Evolutionary conservation across 1,140 invertebrate species (phyloP).

Genomic region (Drosophila novamexicana): DNA sequence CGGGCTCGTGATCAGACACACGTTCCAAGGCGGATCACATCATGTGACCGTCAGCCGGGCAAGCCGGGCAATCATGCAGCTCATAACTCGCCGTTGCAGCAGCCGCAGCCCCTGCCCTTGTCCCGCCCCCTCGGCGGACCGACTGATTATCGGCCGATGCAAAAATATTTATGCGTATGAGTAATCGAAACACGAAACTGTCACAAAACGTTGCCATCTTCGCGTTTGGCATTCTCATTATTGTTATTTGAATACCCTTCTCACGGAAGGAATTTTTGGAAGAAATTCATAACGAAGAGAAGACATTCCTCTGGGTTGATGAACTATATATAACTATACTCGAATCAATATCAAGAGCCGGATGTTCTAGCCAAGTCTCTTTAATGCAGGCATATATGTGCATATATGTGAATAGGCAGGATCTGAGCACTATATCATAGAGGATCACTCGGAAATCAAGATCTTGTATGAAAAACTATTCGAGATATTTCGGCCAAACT

Average conservation of each 20-base stretch:
- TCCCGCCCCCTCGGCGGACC: not conserved
- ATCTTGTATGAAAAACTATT: too few relatives aligned
- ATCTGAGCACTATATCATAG: too few relatives aligned
- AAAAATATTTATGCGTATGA: constrained; percentile 75
- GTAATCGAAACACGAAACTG: constrained; percentile 45
- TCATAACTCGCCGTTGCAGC: constrained; percentile 18
- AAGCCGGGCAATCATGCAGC: not conserved
- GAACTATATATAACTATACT: too few relatives aligned
- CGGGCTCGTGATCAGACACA: constrained; percentile 58
- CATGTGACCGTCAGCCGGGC: constrained; percentile 47
- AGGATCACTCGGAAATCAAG: too few relatives aligned
- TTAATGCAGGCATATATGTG: too few relatives aligned
- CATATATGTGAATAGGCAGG: too few relatives aligned
- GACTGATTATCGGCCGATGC: constrained; percentile 52
- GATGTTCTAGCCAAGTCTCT: too few relatives aligned
- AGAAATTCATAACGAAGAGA: too few relatives aligned
- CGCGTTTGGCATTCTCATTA: constrained; percentile 21
- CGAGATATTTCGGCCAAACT: too few relatives aligned
- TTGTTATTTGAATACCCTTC: constrained; percentile 4
- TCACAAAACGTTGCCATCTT: constrained; percentile 34
- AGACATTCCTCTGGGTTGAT: too few relatives aligned
- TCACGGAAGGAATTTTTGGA: too few relatives aligned
- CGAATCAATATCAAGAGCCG: too few relatives aligned
- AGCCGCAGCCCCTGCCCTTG: not conserved
- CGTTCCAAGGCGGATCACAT: constrained; percentile 19